These are phyloP conservation scores for Chrysodeixis includens DNA, from an alignment of 2,888 invertebrate species.

Conservation along the genomic window DNA sequence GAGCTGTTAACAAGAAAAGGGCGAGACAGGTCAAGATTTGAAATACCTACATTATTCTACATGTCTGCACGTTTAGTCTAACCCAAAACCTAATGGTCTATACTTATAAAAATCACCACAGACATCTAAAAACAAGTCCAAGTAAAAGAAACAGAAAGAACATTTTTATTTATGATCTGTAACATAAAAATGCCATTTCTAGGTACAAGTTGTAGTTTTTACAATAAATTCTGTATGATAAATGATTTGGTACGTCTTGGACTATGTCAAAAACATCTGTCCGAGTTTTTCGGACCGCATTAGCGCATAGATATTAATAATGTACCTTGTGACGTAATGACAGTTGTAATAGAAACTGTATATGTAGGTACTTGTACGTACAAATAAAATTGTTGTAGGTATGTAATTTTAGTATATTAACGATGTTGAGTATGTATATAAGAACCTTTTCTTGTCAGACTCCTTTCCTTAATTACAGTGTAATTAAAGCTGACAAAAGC, in stretches of 20 bases:
- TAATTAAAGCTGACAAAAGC: background rate
- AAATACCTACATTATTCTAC: background rate
- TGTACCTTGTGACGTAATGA: background rate
- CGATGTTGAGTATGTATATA: too few species aligned
- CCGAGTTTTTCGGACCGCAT: background rate
- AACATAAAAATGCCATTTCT: background rate
- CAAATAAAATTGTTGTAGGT: too few species aligned
- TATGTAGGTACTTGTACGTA: too few species aligned
- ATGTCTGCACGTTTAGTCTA: background rate
- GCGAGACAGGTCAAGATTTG: background rate
- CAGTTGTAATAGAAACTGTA: background rate
- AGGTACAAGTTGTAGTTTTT: background rate
- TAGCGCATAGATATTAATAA: background rate
- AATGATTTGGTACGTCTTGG: background rate
- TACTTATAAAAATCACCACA: constrained; percentile 5
- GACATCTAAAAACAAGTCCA: constrained; percentile 4
- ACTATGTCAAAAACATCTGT: background rate
- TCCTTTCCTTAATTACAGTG: background rate
- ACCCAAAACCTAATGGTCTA: background rate
- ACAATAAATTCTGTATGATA: background rate
- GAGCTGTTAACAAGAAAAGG: background rate
- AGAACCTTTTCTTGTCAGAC: too few species aligned
- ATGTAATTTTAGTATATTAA: too few species aligned
- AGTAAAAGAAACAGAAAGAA: background rate
- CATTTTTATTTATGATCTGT: background rate